Conservation (phyloP, 2,888 invertebrate species). For the Eupeodes latifasciatus region DNA sequence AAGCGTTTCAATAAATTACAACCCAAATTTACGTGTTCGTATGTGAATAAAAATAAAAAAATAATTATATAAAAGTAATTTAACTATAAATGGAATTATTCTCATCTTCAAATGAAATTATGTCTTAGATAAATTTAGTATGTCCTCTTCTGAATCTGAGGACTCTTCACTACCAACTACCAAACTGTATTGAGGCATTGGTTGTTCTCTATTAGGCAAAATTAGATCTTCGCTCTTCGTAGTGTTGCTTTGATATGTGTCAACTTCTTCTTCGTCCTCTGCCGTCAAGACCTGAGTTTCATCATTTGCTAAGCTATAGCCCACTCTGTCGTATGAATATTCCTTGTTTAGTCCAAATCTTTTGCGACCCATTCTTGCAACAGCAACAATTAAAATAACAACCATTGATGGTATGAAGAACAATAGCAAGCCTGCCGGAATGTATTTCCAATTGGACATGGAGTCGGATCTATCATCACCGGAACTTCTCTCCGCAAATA, state of each 20-base stretch:
- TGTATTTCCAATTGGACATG: slow-evolving; percentile 17
- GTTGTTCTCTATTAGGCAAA: slow-evolving; percentile 63
- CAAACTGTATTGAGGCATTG: slow-evolving; percentile 37
- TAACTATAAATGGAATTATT: slow-evolving; percentile 54
- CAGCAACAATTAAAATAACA: slow-evolving; percentile 65
- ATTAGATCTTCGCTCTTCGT: slow-evolving; percentile 47
- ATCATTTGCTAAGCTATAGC: slow-evolving; percentile 77
- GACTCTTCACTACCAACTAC: slow-evolving; percentile 52
- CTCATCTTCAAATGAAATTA: slow-evolving; percentile 20
- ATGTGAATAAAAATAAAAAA: neutral
- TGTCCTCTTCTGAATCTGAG: slow-evolving; percentile 54
- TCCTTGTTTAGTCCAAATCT: slow-evolving; percentile 48
- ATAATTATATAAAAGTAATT: slow-evolving; percentile 24
- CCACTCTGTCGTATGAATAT: slow-evolving; percentile 80
- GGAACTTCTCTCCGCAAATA: slow-evolving; percentile 81
- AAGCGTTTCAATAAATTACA: slow-evolving; percentile 66
- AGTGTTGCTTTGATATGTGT: slow-evolving; percentile 20
- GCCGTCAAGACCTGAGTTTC: slow-evolving; percentile 61
- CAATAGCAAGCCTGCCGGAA: slow-evolving; percentile 72
- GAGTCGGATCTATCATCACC: slow-evolving; percentile 73
- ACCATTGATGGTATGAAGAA: slow-evolving; percentile 78
- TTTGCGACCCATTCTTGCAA: slow-evolving; percentile 53
- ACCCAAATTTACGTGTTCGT: slow-evolving; percentile 37
- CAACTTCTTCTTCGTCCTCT: slow-evolving; percentile 40
- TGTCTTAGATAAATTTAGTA: slow-evolving; percentile 34